Evolutionary conservation across 1,140 invertebrate genomes (phyloP).

Genomic region (Trinorchestia longiramus): DNA sequence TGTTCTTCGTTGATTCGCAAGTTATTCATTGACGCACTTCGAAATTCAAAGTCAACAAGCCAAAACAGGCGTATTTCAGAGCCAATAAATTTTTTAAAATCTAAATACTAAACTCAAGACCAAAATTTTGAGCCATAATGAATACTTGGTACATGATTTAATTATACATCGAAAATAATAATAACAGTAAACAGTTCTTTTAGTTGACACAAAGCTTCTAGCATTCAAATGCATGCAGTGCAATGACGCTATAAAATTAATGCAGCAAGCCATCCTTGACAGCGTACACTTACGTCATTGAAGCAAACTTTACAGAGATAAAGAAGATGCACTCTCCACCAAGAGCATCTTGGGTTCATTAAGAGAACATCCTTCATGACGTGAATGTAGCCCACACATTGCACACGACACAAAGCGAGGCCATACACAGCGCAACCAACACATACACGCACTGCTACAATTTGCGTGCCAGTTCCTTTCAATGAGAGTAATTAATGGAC

Average conservation of each 20-base stretch:
- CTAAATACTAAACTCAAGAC: background rate
- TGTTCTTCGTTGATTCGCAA: too few relatives aligned
- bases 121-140: background rate
- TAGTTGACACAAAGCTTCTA: background rate
- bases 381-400: background rate
- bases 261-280: background rate
- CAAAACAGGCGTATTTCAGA: background rate
- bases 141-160: background rate
- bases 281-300: background rate
- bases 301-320: background rate
- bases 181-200: background rate
- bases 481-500: background rate
- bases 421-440: background rate
- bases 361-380: background rate
- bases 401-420: background rate
- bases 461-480: background rate
- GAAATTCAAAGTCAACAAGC: background rate
- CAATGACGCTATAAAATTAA: background rate
- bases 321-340: background rate
- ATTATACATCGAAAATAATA: background rate
- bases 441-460: background rate
- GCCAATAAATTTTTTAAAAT: too few relatives aligned
- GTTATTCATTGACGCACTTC: background rate
- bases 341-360: background rate
- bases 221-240: background rate